Base-by-base conservation (phyloP, 53 echinoderm and acorn worm genomes). In the Luidia sarsii region DNA sequence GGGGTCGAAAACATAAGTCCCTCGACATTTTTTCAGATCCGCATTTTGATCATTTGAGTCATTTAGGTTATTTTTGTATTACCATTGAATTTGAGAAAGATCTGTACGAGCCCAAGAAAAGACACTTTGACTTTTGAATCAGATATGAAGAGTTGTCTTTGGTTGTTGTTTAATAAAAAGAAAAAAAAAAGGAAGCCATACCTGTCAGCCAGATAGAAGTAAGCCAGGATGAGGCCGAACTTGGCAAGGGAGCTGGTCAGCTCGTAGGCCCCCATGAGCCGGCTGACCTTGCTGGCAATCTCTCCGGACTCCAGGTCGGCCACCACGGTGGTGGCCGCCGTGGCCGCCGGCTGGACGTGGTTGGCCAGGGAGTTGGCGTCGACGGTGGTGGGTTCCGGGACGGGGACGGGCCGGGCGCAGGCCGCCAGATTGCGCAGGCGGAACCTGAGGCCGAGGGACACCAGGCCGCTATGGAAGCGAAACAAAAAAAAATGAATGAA, bases 201-300 rank as follows among this genome's bases (percentile, higher is more conserved):
- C 96, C 96, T 90, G 64, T 96, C 96, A 80, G 92, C 90, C 0
- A 96, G 66, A 30, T 90, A 93, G 50, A 93, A 88, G 55, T 96
- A 96, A 3, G 71, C 19, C 90, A 96, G 71, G 27, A 96, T 89
- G 21, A 96, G 1, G 23, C 96, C 95, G 82, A 90, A 96, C 72
- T 91, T 93, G 14, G 90, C 90, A 48, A 96, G 39, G 41, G 80
- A 71, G 41, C 87, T 84, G 13, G 65, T 90, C 39, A 90, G 66
- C n/a, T 82, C 52, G 52, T 87, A 85, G 1, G 75, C 81, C 53
- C 82, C 34, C 31, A 84, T 1, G 2, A 73, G 53, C 7, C 53
- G n/a, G 4, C 37, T 71, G 27, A 50, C 19, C 35, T 71, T 54
- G 29, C 31, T 59, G 1, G 38, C 3, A 8, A 11, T 36, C 4